Conservation (phyloP, 2,113 vertebrate species). For the Terrapene triunguis region DNA sequence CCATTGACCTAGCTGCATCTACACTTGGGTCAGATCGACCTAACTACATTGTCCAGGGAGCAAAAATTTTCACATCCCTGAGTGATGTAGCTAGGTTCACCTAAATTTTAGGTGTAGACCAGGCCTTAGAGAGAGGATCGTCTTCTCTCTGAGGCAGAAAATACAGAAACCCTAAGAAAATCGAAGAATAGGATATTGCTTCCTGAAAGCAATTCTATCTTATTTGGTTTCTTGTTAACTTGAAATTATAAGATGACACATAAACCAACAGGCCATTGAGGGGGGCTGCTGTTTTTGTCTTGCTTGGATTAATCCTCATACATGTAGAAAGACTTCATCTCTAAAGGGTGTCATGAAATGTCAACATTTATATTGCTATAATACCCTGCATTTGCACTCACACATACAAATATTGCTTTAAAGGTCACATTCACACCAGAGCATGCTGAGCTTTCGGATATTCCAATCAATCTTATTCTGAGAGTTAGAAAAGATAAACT, state of each 20-base stretch:
- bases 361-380: not conserved
- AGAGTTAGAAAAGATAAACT: not conserved
- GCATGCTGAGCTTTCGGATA: not conserved
- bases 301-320: not conserved
- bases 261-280: not conserved
- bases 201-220: conserved; percentile 4
- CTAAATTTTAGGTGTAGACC: not conserved
- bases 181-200: not conserved
- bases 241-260: not conserved
- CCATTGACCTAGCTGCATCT: not conserved
- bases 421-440: not conserved
- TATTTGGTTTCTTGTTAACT: not conserved
- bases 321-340: not conserved
- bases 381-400: not conserved
- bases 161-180: not conserved
- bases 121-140: not conserved
- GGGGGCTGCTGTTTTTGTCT: not conserved
- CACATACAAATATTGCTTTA: not conserved
- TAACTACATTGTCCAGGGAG: not conserved
- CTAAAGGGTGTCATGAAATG: not conserved
- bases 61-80: not conserved
- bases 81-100: not conserved
- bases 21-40: not conserved
- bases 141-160: conserved; percentile 52
- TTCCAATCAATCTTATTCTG: not conserved